phyloP scores from a whole-genome alignment of 2,888 invertebrate genomes.

The Cheilosia grossa region DNA sequence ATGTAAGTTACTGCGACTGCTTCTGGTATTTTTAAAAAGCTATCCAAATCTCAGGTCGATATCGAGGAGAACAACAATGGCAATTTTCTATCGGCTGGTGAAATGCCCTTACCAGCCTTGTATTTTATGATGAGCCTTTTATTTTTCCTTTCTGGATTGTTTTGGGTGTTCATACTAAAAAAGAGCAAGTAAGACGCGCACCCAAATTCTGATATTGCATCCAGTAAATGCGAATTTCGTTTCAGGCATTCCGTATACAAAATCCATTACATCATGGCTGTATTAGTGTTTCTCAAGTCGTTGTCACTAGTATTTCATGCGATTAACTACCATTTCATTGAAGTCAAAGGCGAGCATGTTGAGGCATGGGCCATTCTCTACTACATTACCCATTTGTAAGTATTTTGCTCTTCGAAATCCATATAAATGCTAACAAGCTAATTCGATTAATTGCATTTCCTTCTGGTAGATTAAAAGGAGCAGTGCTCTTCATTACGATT shows the following conservation, averaged over 20 bases:
- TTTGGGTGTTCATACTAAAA: slow-evolving; percentile 95
- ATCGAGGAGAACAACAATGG: slow-evolving; percentile 93
- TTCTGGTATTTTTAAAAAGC: neutral
- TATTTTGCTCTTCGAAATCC: slow-evolving; percentile 75
- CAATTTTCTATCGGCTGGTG: slow-evolving; percentile 96
- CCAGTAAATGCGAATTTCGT: slow-evolving; percentile 74
- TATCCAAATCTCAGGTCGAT: slow-evolving; percentile 86
- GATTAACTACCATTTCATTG: slow-evolving; percentile 96
- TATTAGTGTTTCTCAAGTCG: slow-evolving; percentile 95
- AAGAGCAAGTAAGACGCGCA: slow-evolving; percentile 87
- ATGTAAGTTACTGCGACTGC: slow-evolving; percentile 84
- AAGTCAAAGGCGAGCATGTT: slow-evolving; percentile 95
- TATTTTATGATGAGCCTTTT: slow-evolving; percentile 96
- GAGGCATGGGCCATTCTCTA: slow-evolving; percentile 99
- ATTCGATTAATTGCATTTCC: neutral
- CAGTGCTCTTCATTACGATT: slow-evolving; percentile 97
- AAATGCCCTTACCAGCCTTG: slow-evolving; percentile 96
- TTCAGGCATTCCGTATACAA: slow-evolving; percentile 92
- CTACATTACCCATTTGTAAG: slow-evolving; percentile 98
- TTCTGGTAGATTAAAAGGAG: slow-evolving; percentile 90
- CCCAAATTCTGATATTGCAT: slow-evolving; percentile 1
- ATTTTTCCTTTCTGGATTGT: slow-evolving; percentile 94
- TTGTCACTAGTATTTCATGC: slow-evolving; percentile 97
- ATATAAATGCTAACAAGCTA: too few species aligned
- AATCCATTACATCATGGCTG: slow-evolving; percentile 98